phyloP scores from a whole-genome alignment of 2,888 invertebrate species.

The Oegoconia quadripuncta region DNA sequence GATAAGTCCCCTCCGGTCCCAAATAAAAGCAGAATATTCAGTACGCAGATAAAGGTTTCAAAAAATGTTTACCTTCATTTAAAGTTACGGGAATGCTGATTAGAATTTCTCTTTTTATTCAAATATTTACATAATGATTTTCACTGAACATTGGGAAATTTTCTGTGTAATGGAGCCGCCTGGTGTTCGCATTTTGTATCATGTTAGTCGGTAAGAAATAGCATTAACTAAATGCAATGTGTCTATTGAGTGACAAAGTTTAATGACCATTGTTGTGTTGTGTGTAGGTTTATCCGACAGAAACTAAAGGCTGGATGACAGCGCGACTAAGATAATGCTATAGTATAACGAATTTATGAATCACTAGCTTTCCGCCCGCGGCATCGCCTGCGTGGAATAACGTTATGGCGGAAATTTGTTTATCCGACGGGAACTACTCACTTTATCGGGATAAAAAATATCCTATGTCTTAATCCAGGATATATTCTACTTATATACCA shows the following conservation, averaged over 20 bases:
- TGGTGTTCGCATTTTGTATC: slow-evolving; percentile 2
- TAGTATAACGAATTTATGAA: slow-evolving; percentile 4
- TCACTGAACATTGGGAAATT: too few relatives aligned
- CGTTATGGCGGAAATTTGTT: too few relatives aligned
- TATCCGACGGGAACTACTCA: too few relatives aligned
- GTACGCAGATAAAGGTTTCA: slow-evolving; percentile 47
- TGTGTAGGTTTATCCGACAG: slow-evolving; percentile 21
- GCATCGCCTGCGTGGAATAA: too few relatives aligned
- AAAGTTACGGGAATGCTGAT: slow-evolving; percentile 52
- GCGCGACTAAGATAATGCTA: slow-evolving; percentile 3
- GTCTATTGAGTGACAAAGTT: slow-evolving; percentile 5
- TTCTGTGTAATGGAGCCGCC: too few relatives aligned
- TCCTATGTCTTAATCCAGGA: too few relatives aligned
- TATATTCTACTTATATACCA: too few relatives aligned
- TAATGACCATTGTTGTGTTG: slow-evolving; percentile 7
- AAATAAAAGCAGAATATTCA: slow-evolving; percentile 56
- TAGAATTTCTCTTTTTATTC: slow-evolving; percentile 39
- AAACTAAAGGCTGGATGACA: slow-evolving; percentile 12
- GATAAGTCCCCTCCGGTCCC: slow-evolving; percentile 60
- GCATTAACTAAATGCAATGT: neutral
- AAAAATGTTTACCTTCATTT: slow-evolving; percentile 60
- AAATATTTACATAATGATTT: slow-evolving; percentile 32
- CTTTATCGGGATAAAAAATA: too few relatives aligned
- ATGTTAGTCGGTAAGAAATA: slow-evolving; percentile 2
- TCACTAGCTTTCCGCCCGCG: too few relatives aligned